A percentile compares a stretch with the other conserved stretches of the same genome.
Evolutionary conservation across 2,888 invertebrate species (phyloP).

Genomic region (Ganaspis brasiliensis): DNA sequence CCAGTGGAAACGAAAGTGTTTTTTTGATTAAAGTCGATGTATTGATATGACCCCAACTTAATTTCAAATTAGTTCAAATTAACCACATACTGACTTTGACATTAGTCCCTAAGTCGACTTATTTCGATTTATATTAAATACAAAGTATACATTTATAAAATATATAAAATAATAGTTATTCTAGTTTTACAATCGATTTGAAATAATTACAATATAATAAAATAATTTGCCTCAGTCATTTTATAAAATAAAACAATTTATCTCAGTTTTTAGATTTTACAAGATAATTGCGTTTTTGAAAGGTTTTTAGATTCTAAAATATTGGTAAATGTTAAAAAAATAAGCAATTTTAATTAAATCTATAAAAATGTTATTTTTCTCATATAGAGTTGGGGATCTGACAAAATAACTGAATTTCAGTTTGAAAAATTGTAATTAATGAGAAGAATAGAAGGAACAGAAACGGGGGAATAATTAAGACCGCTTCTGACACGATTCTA

Average conservation of each 20-base stretch:
- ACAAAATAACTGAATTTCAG: neutral
- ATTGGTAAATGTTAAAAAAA: neutral
- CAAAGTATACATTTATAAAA: too few species aligned
- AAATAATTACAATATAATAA: too few species aligned
- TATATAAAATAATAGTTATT: too few species aligned
- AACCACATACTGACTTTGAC: neutral
- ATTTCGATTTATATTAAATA: too few species aligned
- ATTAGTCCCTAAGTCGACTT: neutral
- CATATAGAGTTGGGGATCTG: neutral
- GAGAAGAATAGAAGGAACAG: neutral
- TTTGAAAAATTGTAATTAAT: neutral
- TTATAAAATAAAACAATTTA: too few species aligned
- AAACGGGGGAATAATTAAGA: neutral
- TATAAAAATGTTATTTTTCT: neutral
- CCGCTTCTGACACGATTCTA: neutral
- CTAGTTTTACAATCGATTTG: too few species aligned
- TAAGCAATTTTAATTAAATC: neutral
- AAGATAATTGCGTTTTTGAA: too few species aligned
- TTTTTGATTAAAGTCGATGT: neutral
- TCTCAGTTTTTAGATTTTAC: too few species aligned
- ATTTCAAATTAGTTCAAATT: neutral
- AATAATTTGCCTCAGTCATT: too few species aligned
- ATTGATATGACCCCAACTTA: neutral
- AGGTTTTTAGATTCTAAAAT: too few species aligned
- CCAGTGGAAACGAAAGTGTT: neutral